Conservation (phyloP, 2,113 vertebrate genomes). For the Xenopus laevis region DNA sequence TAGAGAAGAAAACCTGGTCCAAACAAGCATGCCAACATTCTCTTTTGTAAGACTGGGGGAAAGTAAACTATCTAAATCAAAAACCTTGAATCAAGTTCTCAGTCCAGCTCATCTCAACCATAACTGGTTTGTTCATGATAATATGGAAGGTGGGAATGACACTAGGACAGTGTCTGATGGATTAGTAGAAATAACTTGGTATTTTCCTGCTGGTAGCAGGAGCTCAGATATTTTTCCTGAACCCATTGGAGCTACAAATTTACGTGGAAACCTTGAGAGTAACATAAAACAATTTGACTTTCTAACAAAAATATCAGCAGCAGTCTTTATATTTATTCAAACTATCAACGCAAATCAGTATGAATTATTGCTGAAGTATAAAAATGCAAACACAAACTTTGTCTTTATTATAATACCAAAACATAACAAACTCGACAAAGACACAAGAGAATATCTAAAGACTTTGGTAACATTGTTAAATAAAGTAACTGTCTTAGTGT, state of each 20-base stretch:
- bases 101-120: constrained; percentile 57
- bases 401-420: constrained; percentile 55
- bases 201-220: constrained; percentile 55
- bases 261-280: constrained; percentile 55
- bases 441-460: constrained; percentile 48
- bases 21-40: constrained; percentile 63
- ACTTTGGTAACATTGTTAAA: constrained; percentile 47
- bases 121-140: constrained; percentile 66
- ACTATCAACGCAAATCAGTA: constrained; percentile 55
- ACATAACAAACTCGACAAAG: constrained; percentile 52
- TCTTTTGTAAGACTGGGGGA: constrained; percentile 70
- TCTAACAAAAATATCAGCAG: constrained; percentile 51
- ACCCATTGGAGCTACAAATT: constrained; percentile 56
- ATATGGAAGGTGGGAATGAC: constrained; percentile 53
- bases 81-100: constrained; percentile 65
- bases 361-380: constrained; percentile 39
- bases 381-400: constrained; percentile 47
- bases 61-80: constrained; percentile 70
- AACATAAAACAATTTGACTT: constrained; percentile 58
- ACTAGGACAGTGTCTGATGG: constrained; percentile 67
- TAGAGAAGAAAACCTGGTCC: constrained; percentile 53
- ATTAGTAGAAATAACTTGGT: constrained; percentile 71
- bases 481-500: constrained; percentile 51
- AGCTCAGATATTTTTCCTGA: constrained; percentile 53
- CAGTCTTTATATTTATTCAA: constrained; percentile 58